Evolutionary conservation across 2,888 invertebrate species (phyloP).

Genomic region (Tubulanus polymorphus): DNA sequence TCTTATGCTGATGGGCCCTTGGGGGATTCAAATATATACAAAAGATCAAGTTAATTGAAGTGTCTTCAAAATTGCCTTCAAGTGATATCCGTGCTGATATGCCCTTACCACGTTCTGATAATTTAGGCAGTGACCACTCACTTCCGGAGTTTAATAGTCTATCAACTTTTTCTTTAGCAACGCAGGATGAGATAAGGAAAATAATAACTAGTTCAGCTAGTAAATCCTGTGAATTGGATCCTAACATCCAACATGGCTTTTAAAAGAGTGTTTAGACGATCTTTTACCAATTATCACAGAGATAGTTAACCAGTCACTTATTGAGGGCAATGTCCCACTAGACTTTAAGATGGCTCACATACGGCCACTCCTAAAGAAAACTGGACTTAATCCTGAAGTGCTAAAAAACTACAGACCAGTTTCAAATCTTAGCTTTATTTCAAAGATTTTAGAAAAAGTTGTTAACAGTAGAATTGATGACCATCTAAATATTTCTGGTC

Average conservation of each 20-base stretch:
- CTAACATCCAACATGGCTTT: background rate
- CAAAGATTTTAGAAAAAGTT: constrained; percentile 1
- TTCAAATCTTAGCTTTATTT: background rate
- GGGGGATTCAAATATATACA: too few relatives aligned
- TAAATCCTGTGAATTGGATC: background rate
- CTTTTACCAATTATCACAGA: background rate
- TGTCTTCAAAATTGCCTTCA: too few relatives aligned
- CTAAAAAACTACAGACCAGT: background rate
- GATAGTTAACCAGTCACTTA: background rate
- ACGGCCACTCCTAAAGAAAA: background rate
- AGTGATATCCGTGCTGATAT: too few relatives aligned
- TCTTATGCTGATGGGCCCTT: too few relatives aligned
- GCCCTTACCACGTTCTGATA: too few relatives aligned
- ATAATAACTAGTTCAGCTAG: background rate
- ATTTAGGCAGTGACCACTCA: too few relatives aligned
- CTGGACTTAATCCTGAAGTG: background rate
- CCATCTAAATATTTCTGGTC: too few relatives aligned
- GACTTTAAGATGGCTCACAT: background rate
- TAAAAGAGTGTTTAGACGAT: background rate
- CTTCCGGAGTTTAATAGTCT: too few relatives aligned
- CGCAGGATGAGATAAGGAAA: background rate
- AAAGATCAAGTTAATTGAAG: too few relatives aligned
- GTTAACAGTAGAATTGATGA: background rate
- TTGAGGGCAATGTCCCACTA: background rate
- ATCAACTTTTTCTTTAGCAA: background rate